Base-by-base conservation (phyloP, 2,888 invertebrate species). In the Escarpia spicata region DNA sequence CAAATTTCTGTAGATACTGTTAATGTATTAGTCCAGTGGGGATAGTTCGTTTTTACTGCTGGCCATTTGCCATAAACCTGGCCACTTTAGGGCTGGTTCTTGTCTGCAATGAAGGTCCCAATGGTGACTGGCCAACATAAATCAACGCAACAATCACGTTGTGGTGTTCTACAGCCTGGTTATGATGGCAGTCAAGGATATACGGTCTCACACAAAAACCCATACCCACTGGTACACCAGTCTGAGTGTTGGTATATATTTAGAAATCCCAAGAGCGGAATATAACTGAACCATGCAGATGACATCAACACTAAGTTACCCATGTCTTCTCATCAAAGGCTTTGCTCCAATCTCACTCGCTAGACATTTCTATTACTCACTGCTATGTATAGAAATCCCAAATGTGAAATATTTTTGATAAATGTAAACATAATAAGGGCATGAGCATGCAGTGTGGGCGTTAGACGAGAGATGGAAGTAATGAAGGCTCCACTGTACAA, bases 241-340 rank as follows among this genome's bases (percentile, higher is more conserved):
- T 26, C 75, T 4, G 75, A 75, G 19, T 4, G 26, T 26, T 26
- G 75, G 19, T 75, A 75, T 37, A 37, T 26, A 26, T 75, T 75
- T 75, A 75, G 75, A 75, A 75, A 75, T 75, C 75, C 75, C 75
- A 75, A 75, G 75, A n/a, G 75, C 26, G 19, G 75, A 75, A 75
- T 75, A 75, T 75, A 75, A 75, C n/a, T 75, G 75, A 26, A 75
- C 75, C 19, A n/a, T 19, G 75, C 19, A 26, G 75, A 26, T 26
- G 75, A 75, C 19, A 75, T 6, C 19, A 19, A 75, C 75, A 75
- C 6, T 19, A 3, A 2, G 26, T 75, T 75, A 75, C n/a, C 26
- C 75, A 75, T 26, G 75, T 75, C 4, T 19, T 26, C 26, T 26
- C n/a, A 19, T 75, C 75, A 26, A 75, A 26, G 75, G 75, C 26